These are phyloP conservation scores for Paraescarpia echinospica DNA, from an alignment of 1,140 invertebrate species.

Conservation along the genomic window DNA sequence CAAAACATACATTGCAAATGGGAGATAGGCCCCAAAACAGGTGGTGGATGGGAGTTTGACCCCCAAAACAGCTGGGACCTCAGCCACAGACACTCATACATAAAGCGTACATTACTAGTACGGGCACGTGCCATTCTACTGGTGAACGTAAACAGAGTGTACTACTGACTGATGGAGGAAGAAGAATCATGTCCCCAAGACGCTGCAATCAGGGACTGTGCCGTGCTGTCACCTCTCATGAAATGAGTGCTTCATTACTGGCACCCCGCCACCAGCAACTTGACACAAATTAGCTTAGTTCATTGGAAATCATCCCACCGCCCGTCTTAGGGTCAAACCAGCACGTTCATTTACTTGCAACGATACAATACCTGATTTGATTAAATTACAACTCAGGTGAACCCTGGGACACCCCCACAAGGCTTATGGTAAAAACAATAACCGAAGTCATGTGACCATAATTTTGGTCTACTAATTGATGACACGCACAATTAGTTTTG, in stretches of 20 bases:
- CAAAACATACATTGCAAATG: no score
- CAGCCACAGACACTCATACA: background rate
- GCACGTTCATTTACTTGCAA: background rate
- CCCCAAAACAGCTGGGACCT: background rate
- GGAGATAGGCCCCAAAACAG: background rate
- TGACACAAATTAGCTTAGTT: background rate
- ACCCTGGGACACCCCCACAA: no score
- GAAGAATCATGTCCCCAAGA: background rate
- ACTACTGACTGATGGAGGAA: background rate
- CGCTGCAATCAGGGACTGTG: background rate
- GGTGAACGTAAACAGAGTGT: background rate
- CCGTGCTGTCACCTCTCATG: background rate
- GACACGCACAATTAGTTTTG: no score
- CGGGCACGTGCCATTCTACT: background rate
- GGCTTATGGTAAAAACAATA: no score
- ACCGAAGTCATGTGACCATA: no score
- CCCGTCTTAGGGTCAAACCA: background rate
- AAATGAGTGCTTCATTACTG: background rate
- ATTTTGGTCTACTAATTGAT: no score
- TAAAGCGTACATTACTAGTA: background rate
- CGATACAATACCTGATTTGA: no score
- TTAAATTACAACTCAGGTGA: no score
- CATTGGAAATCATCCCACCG: background rate
- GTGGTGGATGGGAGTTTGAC: background rate
- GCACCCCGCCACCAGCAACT: background rate